Percentiles rank a stretch among this genome's conserved stretches.
These are phyloP conservation scores for Ctenodactylus gundi DNA, from an alignment of 2,113 vertebrate genomes.

Conservation along the genomic window DNA sequence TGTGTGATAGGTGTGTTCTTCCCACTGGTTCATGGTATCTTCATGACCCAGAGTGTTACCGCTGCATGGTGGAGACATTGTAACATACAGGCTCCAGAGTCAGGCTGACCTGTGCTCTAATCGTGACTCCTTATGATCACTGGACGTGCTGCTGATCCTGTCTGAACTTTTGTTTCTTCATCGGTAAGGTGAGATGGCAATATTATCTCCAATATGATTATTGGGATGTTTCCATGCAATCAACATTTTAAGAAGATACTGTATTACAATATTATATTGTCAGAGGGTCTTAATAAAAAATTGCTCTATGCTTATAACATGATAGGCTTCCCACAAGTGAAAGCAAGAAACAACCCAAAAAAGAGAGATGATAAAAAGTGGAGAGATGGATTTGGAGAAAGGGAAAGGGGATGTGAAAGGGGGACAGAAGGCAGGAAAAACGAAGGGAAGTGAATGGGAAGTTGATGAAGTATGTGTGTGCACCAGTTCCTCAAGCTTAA, in stretches of 20 bases:
- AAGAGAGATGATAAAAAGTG: too few species aligned
- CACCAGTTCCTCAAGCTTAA: too few species aligned
- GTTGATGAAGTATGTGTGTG: too few species aligned
- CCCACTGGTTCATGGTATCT: not conserved
- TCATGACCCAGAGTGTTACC: not conserved
- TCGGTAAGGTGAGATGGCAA: not conserved
- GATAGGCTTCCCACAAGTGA: not conserved
- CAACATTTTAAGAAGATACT: not conserved
- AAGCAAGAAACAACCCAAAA: not conserved
- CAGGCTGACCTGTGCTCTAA: not conserved
- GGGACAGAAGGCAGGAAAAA: too few species aligned
- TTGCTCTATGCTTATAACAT: not conserved
- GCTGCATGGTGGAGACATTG: not conserved
- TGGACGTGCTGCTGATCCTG: not conserved
- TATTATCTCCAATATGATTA: not conserved
- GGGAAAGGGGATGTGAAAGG: too few species aligned
- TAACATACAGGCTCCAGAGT: not conserved
- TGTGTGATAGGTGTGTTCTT: not conserved
- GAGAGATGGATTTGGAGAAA: too few species aligned
- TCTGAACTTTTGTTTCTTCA: not conserved
- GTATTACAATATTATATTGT: not conserved
- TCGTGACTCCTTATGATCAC: not conserved
- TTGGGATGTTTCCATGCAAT: not conserved
- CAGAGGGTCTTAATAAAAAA: constrained; percentile 10
- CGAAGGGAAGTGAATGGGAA: too few species aligned